phyloP scores from a whole-genome alignment of 2,797 vertebrate species.

The Spinus olivaceus region DNA sequence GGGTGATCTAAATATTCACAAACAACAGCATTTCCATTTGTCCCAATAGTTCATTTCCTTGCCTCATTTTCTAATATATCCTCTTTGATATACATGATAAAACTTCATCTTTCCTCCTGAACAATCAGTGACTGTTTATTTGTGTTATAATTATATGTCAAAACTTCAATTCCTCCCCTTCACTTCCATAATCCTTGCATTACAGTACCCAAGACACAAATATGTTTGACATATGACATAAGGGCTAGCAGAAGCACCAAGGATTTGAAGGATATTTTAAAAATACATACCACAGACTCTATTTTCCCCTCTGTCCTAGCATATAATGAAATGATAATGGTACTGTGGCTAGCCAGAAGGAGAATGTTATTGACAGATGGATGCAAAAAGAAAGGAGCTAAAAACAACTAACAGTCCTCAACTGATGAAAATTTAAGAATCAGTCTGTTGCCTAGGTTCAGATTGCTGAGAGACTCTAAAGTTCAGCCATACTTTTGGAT shows the following conservation, averaged over 20 bases:
- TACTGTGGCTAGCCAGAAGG: conserved; percentile 1
- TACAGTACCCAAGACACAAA: background rate
- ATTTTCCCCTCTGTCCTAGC: background rate
- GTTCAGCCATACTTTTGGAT: background rate
- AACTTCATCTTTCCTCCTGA: background rate
- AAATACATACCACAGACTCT: background rate
- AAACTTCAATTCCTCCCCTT: background rate
- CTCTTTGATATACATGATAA: background rate
- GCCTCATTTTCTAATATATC: background rate
- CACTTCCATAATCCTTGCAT: background rate
- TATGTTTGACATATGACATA: background rate
- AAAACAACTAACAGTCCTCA: conserved; percentile 13
- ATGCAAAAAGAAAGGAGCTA: conserved; percentile 14
- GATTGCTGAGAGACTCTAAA: background rate
- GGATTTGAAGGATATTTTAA: background rate
- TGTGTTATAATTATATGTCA: background rate
- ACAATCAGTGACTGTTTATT: background rate
- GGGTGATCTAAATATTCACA: background rate
- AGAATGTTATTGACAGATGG: conserved; percentile 21
- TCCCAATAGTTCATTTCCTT: background rate
- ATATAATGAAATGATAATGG: background rate
- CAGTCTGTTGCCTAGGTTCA: conserved; percentile 13
- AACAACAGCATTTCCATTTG: background rate
- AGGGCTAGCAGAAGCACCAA: background rate
- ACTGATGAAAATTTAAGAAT: conserved; percentile 16